Conservation (phyloP, 2,888 invertebrate species). For the Mamestra brassicae region DNA sequence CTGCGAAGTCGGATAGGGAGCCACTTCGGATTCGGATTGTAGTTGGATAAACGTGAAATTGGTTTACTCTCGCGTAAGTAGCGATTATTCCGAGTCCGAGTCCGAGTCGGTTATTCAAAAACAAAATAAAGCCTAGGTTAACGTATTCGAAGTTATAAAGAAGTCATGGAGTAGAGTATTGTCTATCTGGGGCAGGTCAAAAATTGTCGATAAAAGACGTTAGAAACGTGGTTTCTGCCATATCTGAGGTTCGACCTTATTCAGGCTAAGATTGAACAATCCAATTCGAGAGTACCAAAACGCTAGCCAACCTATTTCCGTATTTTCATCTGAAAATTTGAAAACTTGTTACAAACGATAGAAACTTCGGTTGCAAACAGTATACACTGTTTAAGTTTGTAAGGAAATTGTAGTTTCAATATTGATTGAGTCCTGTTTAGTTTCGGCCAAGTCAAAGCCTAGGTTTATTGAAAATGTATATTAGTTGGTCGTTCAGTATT, state of each 20-base stretch:
- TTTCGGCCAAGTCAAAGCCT: slow-evolving; percentile 38
- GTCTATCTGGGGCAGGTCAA: not conserved
- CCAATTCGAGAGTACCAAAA: slow-evolving; percentile 21
- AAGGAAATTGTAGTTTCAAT: slow-evolving; percentile 60
- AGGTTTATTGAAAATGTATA: slow-evolving; percentile 41
- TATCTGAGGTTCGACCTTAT: slow-evolving; percentile 2
- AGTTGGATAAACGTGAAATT: no score
- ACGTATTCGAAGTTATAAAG: no score
- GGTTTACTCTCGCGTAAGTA: no score
- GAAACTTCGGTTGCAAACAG: slow-evolving; percentile 58
- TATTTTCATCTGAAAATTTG: slow-evolving; percentile 58
- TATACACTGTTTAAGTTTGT: slow-evolving; percentile 48
- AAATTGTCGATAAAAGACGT: not conserved
- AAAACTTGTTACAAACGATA: slow-evolving; percentile 50
- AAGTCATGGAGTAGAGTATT: not conserved
- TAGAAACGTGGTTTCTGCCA: not conserved
- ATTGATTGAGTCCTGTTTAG: slow-evolving; percentile 51
- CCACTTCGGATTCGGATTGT: no score
- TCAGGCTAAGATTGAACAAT: slow-evolving; percentile 24
- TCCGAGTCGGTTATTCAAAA: no score
- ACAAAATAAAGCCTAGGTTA: no score
- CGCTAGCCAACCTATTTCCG: slow-evolving; percentile 38
- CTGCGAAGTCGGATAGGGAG: no score
- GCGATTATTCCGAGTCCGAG: no score
- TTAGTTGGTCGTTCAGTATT: slow-evolving; percentile 7